phyloP scores from a whole-genome alignment of 2,113 vertebrate genomes.

The Galbula dea region DNA sequence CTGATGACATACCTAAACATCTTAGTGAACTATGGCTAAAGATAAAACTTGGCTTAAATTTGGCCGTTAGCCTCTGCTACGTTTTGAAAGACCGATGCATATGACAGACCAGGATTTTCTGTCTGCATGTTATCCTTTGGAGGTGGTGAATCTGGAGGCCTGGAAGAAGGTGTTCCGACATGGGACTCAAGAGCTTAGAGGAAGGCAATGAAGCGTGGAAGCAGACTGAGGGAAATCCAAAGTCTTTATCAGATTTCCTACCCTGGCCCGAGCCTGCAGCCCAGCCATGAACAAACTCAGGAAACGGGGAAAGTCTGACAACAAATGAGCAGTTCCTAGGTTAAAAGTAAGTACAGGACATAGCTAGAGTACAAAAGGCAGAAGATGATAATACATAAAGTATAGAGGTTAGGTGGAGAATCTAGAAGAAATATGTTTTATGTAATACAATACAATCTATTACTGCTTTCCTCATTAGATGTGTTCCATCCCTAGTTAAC shows the following conservation, averaged over 20 bases:
- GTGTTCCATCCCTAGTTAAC: neutral
- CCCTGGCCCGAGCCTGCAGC: rapidly evolving
- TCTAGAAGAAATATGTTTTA: neutral
- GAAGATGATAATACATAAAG: neutral
- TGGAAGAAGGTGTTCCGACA: neutral
- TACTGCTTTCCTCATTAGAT: neutral
- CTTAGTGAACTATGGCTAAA: neutral
- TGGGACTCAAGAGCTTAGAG: neutral
- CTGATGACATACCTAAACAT: neutral
- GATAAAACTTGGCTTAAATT: neutral
- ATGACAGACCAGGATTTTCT: neutral
- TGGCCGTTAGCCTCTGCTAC: neutral
- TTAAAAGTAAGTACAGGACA: neutral
- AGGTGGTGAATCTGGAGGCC: neutral
- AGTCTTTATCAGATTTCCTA: neutral
- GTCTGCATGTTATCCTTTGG: neutral
- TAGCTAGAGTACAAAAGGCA: neutral
- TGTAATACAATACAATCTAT: neutral
- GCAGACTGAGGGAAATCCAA: neutral
- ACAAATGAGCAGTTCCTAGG: neutral
- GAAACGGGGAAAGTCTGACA: neutral
- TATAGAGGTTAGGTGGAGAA: neutral
- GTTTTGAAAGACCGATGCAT: neutral
- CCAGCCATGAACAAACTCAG: neutral
- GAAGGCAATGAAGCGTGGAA: neutral